phyloP scores from a whole-genome alignment of 2,797 vertebrate species.

The Pseudocheirus occidentalis region DNA sequence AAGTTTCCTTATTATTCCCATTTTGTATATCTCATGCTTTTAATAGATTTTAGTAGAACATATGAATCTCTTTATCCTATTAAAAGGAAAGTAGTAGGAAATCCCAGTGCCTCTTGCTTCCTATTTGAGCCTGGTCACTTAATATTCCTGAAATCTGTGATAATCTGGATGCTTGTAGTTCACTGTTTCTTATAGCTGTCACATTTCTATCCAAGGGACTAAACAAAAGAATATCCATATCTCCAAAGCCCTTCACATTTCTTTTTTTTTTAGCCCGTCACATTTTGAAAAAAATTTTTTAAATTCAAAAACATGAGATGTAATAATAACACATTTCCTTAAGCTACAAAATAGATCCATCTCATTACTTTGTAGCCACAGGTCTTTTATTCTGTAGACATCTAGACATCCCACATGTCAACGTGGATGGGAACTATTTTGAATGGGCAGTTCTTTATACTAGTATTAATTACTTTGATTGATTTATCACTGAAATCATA shows the following conservation, averaged over 20 bases:
- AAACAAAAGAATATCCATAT: constrained; percentile 1
- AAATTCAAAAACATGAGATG: neutral
- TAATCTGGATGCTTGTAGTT: constrained; percentile 23
- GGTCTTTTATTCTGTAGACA: neutral
- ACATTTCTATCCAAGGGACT: neutral
- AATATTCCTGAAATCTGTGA: constrained; percentile 33
- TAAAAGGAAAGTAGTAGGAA: neutral
- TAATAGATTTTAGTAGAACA: neutral
- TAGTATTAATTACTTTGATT: neutral
- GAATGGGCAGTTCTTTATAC: neutral
- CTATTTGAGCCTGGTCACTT: neutral
- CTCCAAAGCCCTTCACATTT: neutral
- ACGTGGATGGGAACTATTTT: neutral
- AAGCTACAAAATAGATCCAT: neutral
- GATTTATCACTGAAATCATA: neutral
- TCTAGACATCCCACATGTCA: neutral
- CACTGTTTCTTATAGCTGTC: neutral
- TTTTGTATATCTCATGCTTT: neutral
- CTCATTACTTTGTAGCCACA: neutral
- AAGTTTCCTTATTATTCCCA: neutral
- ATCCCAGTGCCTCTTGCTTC: neutral
- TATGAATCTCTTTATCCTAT: neutral
- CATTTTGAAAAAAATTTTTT: neutral
- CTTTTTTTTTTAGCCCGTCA: neutral
- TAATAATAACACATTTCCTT: neutral